Conservation (phyloP, 1,140 invertebrate species). For the Anastrepha obliqua region DNA sequence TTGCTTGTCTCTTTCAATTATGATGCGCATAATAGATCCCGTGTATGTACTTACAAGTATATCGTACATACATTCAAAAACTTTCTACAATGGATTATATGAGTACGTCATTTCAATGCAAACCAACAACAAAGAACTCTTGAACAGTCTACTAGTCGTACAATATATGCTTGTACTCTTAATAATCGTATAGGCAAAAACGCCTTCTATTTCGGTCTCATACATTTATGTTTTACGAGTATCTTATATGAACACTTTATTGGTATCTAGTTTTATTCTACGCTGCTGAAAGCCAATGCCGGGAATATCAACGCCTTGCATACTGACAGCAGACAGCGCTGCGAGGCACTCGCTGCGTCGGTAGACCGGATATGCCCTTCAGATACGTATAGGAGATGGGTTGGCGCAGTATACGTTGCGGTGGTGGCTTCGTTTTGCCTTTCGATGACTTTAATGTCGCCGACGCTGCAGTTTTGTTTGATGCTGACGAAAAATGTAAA, state of each 20-base stretch:
- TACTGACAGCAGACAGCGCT: slow-evolving; percentile 73
- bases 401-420: slow-evolving; percentile 81
- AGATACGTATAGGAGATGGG: slow-evolving; percentile 87
- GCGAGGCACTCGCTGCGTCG: slow-evolving; percentile 84
- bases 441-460: slow-evolving; percentile 60
- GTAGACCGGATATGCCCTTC: slow-evolving; percentile 84
- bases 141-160: slow-evolving; percentile 25
- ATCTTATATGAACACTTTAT: slow-evolving; percentile 38
- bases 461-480: slow-evolving; percentile 54
- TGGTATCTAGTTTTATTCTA: background rate
- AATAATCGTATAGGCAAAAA: background rate
- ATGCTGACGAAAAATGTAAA: slow-evolving; percentile 16
- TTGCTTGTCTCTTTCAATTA: background rate
- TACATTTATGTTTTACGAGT: background rate
- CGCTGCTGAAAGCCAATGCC: background rate
- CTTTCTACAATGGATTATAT: background rate
- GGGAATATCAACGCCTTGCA: slow-evolving; percentile 65
- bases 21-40: background rate
- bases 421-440: slow-evolving; percentile 76
- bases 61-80: background rate
- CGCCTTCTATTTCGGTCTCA: background rate
- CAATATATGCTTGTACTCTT: too few relatives aligned
- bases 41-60: background rate
- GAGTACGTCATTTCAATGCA: slow-evolving; percentile 7
- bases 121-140: slow-evolving; percentile 30